Evolutionary conservation across 2,113 vertebrate species (phyloP).

Genomic region (Calyptommatus sinebrachiatus): DNA sequence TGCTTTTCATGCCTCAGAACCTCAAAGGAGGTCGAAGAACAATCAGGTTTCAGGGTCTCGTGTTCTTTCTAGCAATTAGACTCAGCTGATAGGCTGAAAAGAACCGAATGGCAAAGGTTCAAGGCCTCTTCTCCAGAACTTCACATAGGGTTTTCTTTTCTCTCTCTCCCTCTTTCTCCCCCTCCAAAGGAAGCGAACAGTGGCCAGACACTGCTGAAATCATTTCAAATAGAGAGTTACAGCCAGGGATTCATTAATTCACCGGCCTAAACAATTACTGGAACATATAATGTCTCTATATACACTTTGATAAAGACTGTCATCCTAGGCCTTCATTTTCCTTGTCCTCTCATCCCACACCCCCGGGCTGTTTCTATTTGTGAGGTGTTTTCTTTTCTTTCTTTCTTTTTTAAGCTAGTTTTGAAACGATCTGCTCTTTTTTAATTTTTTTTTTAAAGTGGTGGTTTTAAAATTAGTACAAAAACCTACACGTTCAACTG

Average conservation of each 20-base stretch:
- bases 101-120: conserved; percentile 98
- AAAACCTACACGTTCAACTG: too few species aligned
- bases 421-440: conserved; percentile 50
- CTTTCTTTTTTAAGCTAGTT: conserved; percentile 68
- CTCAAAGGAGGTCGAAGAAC: conserved; percentile 99
- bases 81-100: conserved; percentile 99
- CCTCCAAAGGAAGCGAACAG: conserved; percentile 85
- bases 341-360: neutral
- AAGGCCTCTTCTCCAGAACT: conserved; percentile 94
- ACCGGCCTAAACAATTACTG: conserved; percentile 83
- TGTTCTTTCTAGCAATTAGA: conserved; percentile 99
- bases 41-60: conserved; percentile 95
- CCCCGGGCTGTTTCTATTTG: too few species aligned
- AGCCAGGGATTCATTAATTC: conserved; percentile 84
- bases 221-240: conserved; percentile 94
- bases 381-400: too few species aligned
- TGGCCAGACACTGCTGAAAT: conserved; percentile 85
- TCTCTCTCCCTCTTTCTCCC: conserved; percentile 49
- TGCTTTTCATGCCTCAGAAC: conserved; percentile 98
- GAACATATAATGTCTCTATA: conserved; percentile 84
- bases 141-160: conserved; percentile 81
- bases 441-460: too few species aligned
- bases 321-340: conserved; percentile 76
- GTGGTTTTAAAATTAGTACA: too few species aligned
- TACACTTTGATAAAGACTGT: conserved; percentile 81